Evolutionary conservation across 2,888 invertebrate species (phyloP).

Genomic region (Tachina fera): DNA sequence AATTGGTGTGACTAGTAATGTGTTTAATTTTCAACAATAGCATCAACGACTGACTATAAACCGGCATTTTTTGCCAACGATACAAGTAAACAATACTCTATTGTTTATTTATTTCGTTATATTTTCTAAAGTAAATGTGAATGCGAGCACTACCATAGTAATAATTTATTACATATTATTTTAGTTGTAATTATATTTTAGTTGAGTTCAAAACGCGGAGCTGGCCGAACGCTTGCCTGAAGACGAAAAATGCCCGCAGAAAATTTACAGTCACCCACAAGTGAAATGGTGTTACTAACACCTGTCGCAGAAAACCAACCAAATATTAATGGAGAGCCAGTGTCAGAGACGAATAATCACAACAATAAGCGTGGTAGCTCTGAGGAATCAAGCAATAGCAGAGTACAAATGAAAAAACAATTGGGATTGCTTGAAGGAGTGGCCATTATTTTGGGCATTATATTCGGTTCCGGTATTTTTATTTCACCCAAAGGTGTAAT

Average conservation of each 20-base stretch:
- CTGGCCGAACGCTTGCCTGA: slow-evolving; percentile 42
- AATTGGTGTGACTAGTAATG: slow-evolving; percentile 44
- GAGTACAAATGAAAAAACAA: slow-evolving; percentile 93
- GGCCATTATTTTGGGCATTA: slow-evolving; percentile 96
- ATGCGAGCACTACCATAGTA: slow-evolving; percentile 5
- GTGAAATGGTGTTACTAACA: slow-evolving; percentile 82
- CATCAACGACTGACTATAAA: slow-evolving; percentile 26
- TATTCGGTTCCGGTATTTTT: slow-evolving; percentile 98
- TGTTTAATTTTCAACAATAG: background rate
- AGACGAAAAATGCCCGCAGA: slow-evolving; percentile 74
- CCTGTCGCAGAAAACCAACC: slow-evolving; percentile 78
- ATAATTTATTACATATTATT: slow-evolving; percentile 28
- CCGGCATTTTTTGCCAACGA: slow-evolving; percentile 41
- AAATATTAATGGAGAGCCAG: slow-evolving; percentile 22
- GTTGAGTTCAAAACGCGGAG: slow-evolving; percentile 53
- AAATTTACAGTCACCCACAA: slow-evolving; percentile 79
- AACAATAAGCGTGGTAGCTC: slow-evolving; percentile 75
- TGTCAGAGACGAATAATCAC: slow-evolving; percentile 34
- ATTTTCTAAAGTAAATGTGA: slow-evolving; percentile 10
- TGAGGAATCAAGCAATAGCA: slow-evolving; percentile 75
- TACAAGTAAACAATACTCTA: slow-evolving; percentile 31
- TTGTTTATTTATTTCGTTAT: slow-evolving; percentile 41
- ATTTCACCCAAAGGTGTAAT: slow-evolving; percentile 97
- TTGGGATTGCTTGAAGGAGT: slow-evolving; percentile 95
- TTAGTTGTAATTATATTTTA: slow-evolving; percentile 33